Base-by-base conservation (phyloP, 2,888 invertebrate genomes). In the Hyalella azteca region DNA sequence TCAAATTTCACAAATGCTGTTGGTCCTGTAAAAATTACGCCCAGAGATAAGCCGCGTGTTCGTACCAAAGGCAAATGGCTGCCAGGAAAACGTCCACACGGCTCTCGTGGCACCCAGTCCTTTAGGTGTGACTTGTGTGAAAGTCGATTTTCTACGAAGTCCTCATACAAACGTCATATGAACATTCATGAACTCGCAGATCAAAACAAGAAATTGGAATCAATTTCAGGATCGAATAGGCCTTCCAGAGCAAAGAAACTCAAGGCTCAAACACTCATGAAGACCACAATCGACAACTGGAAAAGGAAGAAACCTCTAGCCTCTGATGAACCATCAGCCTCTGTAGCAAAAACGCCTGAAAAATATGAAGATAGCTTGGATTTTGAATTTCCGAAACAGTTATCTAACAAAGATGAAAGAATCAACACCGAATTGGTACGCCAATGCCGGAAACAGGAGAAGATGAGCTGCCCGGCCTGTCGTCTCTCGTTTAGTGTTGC, bases 1-100 rank as follows among this genome's bases (percentile, higher is more conserved):
- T 36, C 66, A 2, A 36, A 32, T 19, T 22, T 54, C 54, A 26
- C 15, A 22, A 22, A 54, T 29, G 26, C 29, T 9, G 54, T 7
- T 22, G 54, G 11, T 3, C 7, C 54, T 26, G 26, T 29, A 22
- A 36, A 39, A 13, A 73, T 73, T 36, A 4, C 40, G 5, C 11
- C 22, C 15, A n/a, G 45, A 41, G 39, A n/a, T 19, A 75, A 39
- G 39, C 84, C 84, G 48, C 81, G 81, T 9, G 49, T 78, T 32
- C 76, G 79, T 49, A 84, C 84, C 4, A 84, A 84, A 50, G 84
- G 84, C 13, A 84, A 84, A 39, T 84, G 84, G 84, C 73, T 84
- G 45, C 84, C 84, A 15, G 84, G 84, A 7, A 84, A 84, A 73
- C 79, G 80, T 54, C 73, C 80, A 11, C 81, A 76, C 59, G 76